A percentile compares a stretch with the other conserved stretches of the same genome.
phyloP scores from a whole-genome alignment of 2,888 invertebrate genomes.

The Syritta pipiens region DNA sequence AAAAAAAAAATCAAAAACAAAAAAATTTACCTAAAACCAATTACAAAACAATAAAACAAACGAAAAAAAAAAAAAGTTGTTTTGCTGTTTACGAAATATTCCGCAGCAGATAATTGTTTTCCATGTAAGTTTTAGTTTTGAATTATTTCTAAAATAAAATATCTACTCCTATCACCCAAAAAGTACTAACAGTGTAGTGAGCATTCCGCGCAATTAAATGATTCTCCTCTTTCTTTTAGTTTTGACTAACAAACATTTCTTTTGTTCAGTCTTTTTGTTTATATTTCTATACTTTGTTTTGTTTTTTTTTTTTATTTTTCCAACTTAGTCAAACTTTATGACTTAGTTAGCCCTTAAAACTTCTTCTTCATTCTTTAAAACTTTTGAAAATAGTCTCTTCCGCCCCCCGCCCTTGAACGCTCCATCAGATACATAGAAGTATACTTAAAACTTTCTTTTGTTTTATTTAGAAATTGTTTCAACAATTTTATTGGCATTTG shows the following conservation, averaged over 20 bases:
- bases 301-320: neutral
- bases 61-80: slow-evolving; percentile 72
- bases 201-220: slow-evolving; percentile 32
- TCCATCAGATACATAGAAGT: slow-evolving; percentile 29
- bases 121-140: slow-evolving; percentile 78
- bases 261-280: too few species aligned
- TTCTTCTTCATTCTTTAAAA: slow-evolving; percentile 31
- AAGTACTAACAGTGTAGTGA: slow-evolving; percentile 32
- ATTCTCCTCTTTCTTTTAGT: slow-evolving; percentile 35
- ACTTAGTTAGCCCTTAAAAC: slow-evolving; percentile 10
- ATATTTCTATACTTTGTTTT: slow-evolving; percentile 1
- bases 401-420: slow-evolving; percentile 25
- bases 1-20: too few species aligned
- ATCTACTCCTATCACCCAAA: slow-evolving; percentile 22
- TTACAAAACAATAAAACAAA: slow-evolving; percentile 43
- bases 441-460: neutral
- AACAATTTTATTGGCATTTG: slow-evolving; percentile 18
- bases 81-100: slow-evolving; percentile 78
- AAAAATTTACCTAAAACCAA: slow-evolving; percentile 38
- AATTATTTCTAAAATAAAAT: slow-evolving; percentile 31
- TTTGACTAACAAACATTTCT: too few species aligned
- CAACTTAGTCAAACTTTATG: neutral
- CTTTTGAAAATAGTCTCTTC: slow-evolving; percentile 62
- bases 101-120: slow-evolving; percentile 79
- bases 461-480: slow-evolving; percentile 48